Evolutionary conservation across 2,113 vertebrate species (phyloP).

Genomic region (Aleadryas rufinucha): DNA sequence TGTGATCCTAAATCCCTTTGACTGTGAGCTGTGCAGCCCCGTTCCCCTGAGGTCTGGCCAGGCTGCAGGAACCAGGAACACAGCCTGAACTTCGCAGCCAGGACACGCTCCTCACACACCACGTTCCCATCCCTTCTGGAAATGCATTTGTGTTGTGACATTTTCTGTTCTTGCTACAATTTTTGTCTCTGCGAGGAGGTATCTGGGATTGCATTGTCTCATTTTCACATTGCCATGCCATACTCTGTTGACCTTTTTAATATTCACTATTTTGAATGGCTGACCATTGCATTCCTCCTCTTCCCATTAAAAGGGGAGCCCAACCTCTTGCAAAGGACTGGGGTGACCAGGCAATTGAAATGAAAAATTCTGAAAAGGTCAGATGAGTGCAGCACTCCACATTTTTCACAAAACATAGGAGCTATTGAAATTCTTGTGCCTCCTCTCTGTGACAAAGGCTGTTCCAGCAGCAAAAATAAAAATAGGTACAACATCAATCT

Average conservation of each 20-base stretch:
- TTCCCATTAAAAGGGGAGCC: constrained; percentile 46
- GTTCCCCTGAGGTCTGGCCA: not conserved
- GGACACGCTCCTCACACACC: not conserved
- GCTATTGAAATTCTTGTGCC: not conserved
- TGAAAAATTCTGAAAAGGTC: constrained; percentile 73
- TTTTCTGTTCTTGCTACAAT: constrained; percentile 63
- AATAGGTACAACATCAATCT: constrained; percentile 4
- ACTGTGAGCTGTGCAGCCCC: not conserved
- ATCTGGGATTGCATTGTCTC: constrained; percentile 53
- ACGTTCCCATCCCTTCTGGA: not conserved
- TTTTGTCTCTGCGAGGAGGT: constrained; percentile 39
- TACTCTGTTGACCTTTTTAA: constrained; percentile 74
- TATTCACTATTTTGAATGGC: constrained; percentile 66
- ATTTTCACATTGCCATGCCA: constrained; percentile 40
- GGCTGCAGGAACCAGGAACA: not conserved
- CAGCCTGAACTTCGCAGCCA: not conserved
- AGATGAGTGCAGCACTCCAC: constrained; percentile 3
- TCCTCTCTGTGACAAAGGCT: constrained; percentile 14
- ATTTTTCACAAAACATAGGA: not conserved
- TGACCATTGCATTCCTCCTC: constrained; percentile 64
- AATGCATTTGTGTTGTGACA: constrained; percentile 63
- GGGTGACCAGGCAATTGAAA: constrained; percentile 47
- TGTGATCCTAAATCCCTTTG: not conserved
- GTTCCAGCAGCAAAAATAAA: constrained; percentile 33
- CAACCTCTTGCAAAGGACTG: constrained; percentile 33